Base-by-base conservation (phyloP, 2,797 vertebrate species). In the Cossypha dichroa region DNA sequence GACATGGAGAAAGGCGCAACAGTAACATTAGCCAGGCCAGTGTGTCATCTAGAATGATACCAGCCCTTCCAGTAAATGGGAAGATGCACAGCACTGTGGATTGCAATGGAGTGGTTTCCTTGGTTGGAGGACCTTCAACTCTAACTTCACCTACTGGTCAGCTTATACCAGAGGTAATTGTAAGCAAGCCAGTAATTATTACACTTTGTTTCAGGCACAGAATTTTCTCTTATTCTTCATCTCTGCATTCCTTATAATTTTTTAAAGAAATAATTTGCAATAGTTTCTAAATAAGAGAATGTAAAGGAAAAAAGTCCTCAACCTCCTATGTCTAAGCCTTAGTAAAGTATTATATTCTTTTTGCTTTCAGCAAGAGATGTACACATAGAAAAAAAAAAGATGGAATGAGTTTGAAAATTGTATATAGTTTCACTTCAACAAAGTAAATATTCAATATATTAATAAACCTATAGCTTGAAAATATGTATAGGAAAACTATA, bases 21-120 rank as follows among this genome's bases (percentile, higher is more conserved):
- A 99, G 99, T 98, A 99, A 97, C 75, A 97, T 98, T 88, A 99
- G 99, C 94, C 99, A 99, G 96, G 97, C 97, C 87, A 99, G 99
- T 97, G 98, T 98, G 97, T 98, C 98, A 62, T 98, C 99, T 34
- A 99, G 98, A 97, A 97, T 98, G 91, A 96, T 98, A 84, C 97
- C 98, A 88, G 96, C 97, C 74, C 97, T 98, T 96, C 98, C 98
- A 78, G 97, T 98, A 33, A 98, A 98, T 76, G 98, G 98, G 93
- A 98, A 99, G 98, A 99, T 98, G 98, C 99, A 98, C 98, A 99
- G 99, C 97, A 98, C 98, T 77, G 98, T 99, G 96, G 99, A 99
- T 98, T 98, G 98, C 98, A 99, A 99, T 93, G 99, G 99, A 81
- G 98, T 99, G 87, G 99, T 99, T 95, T 99, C 99, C 80, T 98